Percentiles rank a stretch among this genome's conserved stretches.
phyloP scores from a whole-genome alignment of 2,113 vertebrate genomes.

The Triplophysa dalaica region DNA sequence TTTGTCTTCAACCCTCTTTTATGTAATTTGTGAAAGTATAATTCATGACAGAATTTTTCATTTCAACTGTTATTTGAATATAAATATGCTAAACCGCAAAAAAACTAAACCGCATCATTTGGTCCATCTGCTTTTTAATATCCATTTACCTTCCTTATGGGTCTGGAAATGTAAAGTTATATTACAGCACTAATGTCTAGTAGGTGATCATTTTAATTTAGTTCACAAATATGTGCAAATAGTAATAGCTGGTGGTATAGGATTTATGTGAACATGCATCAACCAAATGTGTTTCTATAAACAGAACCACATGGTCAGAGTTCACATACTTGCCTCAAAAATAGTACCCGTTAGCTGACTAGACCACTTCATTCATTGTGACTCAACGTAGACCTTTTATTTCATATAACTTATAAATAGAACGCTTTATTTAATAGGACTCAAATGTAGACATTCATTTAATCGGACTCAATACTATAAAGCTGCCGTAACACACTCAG shows the following conservation, averaged over 20 bases:
- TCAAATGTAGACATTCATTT: too few relatives aligned
- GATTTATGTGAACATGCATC: background rate
- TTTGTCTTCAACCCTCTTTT: too few relatives aligned
- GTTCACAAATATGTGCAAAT: too few relatives aligned
- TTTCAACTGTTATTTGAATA: too few relatives aligned
- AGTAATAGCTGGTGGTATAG: too few relatives aligned
- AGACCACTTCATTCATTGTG: constrained; percentile 15
- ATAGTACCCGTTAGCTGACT: constrained; percentile 3
- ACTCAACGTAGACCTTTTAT: constrained; percentile 9
- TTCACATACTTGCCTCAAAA: constrained; percentile 30
- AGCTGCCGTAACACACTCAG: too few relatives aligned
- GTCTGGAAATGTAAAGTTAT: too few relatives aligned
- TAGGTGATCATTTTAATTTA: too few relatives aligned
- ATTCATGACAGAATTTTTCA: too few relatives aligned
- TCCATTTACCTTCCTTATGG: background rate
- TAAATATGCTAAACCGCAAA: too few relatives aligned
- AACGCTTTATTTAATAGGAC: constrained; percentile 25
- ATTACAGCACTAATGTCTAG: background rate
- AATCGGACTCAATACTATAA: constrained; percentile 13
- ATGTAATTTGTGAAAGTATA: too few relatives aligned
- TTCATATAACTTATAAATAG: constrained; percentile 10
- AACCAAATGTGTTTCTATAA: constrained; percentile 25
- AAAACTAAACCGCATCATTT: too few relatives aligned
- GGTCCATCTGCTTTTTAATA: background rate
- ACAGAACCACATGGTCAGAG: constrained; percentile 48